Evolutionary conservation across 1,140 invertebrate genomes (phyloP).

Genomic region (Aphelinus atriplicis): DNA sequence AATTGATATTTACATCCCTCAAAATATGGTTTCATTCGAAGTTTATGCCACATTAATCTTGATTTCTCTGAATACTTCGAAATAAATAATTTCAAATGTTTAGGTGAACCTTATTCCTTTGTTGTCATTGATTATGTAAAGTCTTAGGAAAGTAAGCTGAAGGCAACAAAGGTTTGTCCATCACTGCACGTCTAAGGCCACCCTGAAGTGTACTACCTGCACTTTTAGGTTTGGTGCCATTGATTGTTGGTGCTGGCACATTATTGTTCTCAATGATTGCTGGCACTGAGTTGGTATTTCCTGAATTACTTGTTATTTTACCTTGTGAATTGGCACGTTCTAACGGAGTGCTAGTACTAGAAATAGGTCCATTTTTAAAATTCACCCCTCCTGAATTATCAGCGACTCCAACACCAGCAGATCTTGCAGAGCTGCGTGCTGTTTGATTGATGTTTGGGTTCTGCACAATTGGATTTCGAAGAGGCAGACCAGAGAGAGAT

Average conservation of each 20-base stretch:
- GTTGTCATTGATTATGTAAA: constrained; percentile 47
- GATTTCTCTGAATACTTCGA: background rate
- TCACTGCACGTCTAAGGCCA: constrained; percentile 55
- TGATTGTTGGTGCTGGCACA: constrained; percentile 45
- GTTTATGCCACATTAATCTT: no score
- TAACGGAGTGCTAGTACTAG: constrained; percentile 62
- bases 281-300: constrained; percentile 46
- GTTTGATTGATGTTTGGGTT: constrained; percentile 60
- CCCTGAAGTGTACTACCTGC: constrained; percentile 52
- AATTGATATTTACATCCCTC: no score
- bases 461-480: constrained; percentile 56
- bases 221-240: constrained; percentile 54
- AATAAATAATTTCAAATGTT: constrained; percentile 30
- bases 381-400: constrained; percentile 54
- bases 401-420: constrained; percentile 51
- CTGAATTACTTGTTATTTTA: constrained; percentile 48
- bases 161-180: constrained; percentile 59
- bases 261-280: constrained; percentile 58
- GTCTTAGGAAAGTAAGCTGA: constrained; percentile 62
- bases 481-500: constrained; percentile 48
- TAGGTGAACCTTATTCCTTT: constrained; percentile 33
- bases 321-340: constrained; percentile 54
- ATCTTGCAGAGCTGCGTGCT: constrained; percentile 49
- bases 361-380: constrained; percentile 57
- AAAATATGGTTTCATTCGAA: no score